Base-by-base conservation (phyloP, 2,113 vertebrate genomes). In the Morone saxatilis region DNA sequence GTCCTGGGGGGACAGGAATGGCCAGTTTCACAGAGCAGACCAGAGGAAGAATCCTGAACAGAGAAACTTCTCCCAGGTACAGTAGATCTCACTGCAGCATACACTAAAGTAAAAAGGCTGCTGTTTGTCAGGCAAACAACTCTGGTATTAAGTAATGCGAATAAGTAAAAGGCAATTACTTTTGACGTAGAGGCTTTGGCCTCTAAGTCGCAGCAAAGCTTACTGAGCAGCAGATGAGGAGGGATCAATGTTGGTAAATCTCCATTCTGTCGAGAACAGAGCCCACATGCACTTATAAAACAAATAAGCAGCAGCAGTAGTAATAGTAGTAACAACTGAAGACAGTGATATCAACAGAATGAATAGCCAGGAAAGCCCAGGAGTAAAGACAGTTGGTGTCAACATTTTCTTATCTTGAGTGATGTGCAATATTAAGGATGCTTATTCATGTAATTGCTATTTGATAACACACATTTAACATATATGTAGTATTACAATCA, bases 51-150 rank as follows among this genome's bases (percentile, higher is more conserved):
- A 94, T 83, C 88, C 91, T 60, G 97, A 98, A 31, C 97, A 97
- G 89, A 96, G 96, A 89, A 97, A 71, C 91, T 95, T 94, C 90
- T 92, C 94, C 54, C 97, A 98, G 97, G 98, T 98, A 94, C 84
- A 19, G 31, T 68, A 6, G n/a, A 56, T 40, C 19, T 47, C 45
- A 41, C 43, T 60, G n/a, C 9, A 53, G 38, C 14, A 31, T 20
- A 47, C 50, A 22, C 5, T 45, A 8, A 31, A 62, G 12, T n/a
- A 31, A 17, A 43, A 59, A 69, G 5, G 6, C 12, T 61, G 2
- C 38, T 38, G 17, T 19, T 7, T 61, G 47, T 81, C 57, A 45
- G 54, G 20, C 4, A 1, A 36, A 25, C 53, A 59, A 38, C 16
- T 56, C 0, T 4, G 12, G 22, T 11, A 59, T 36, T 63, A 36